phyloP scores from a whole-genome alignment of 2,113 vertebrate species.

The Engystomops pustulosus region DNA sequence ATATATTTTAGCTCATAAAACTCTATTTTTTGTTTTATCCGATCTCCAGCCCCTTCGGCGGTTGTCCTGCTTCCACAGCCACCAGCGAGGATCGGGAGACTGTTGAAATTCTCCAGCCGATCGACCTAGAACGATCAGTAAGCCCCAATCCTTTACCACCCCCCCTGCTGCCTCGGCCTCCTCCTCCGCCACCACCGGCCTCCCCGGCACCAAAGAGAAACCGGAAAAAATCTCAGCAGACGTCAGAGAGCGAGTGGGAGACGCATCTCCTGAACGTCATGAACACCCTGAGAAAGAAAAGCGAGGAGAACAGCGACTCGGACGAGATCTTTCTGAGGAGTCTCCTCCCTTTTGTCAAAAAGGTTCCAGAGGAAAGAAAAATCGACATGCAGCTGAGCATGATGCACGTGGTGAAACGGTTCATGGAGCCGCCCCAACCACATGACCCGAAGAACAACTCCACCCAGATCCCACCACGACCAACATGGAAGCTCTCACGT shows the following conservation, averaged over 20 bases:
- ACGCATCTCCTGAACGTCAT: slow-evolving; percentile 16
- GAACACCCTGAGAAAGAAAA: not conserved
- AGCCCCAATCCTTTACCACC: not conserved
- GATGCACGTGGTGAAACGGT: slow-evolving; percentile 27
- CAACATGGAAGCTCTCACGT: not conserved
- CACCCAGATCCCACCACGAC: not conserved
- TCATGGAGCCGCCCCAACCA: not conserved
- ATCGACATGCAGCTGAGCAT: slow-evolving; percentile 40
- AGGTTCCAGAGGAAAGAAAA: slow-evolving; percentile 15
- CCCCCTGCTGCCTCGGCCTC: not conserved
- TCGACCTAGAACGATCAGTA: not conserved
- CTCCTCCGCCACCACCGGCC: not conserved
- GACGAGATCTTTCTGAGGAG: slow-evolving; percentile 26
- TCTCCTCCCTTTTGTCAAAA: slow-evolving; percentile 13
- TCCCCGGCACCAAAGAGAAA: not conserved
- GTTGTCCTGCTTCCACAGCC: not conserved
- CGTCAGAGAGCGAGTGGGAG: slow-evolving; percentile 18
- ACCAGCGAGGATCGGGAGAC: not conserved
- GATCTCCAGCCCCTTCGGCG: not conserved
- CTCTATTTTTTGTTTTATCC: not conserved
- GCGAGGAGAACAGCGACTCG: not conserved
- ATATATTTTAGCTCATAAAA: not conserved
- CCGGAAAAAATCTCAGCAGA: not conserved
- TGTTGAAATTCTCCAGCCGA: not conserved
- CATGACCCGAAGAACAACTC: not conserved